Evolutionary conservation across 2,888 invertebrate species (phyloP), one percentile per base, ranked within the genome.

Genomic region (Argyra leucocephala): DNA sequence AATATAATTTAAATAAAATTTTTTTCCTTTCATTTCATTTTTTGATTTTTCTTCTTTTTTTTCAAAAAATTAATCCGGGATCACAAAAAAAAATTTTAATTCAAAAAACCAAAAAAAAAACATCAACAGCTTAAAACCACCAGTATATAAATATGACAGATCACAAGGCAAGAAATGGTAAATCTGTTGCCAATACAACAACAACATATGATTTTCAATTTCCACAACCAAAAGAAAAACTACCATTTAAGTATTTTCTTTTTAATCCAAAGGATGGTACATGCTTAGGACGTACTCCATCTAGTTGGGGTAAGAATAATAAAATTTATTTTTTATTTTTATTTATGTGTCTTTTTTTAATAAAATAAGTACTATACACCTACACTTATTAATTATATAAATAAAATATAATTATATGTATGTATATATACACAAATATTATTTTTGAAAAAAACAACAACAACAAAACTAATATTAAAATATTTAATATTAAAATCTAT

Each of bases 301-400:
- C 71, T 68, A 79, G 74, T 73, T 79, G 79, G 79, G 75, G 79
- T 79, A 73, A 78, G 76, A 48, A 18, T 48, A n/a, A n/a, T n/a
- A n/a, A n/a, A n/a, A n/a, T 48, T 48, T 48, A 18, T 48, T 31
- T 7, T 31, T 31, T 48, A 18, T 48, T 48, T 18, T 48, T 31
- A 12, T 26, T 26, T 26, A 6, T 26, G 26, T n/a, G n/a, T n/a
- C n/a, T n/a, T n/a, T n/a, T n/a, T n/a, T n/a, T n/a, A n/a, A n/a
- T n/a, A n/a, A n/a, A n/a, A n/a, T n/a, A n/a, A n/a, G n/a, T n/a
- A n/a, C n/a, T n/a, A n/a, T n/a, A n/a, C n/a, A n/a, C n/a, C n/a
- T n/a, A n/a, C n/a, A n/a, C n/a, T n/a, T n/a, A n/a, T n/a, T n/a
- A n/a, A n/a, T n/a, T n/a, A n/a, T n/a, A n/a, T n/a, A n/a, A n/a